phyloP scores from a whole-genome alignment of 1,140 invertebrate species.

The Oppia nitens region DNA sequence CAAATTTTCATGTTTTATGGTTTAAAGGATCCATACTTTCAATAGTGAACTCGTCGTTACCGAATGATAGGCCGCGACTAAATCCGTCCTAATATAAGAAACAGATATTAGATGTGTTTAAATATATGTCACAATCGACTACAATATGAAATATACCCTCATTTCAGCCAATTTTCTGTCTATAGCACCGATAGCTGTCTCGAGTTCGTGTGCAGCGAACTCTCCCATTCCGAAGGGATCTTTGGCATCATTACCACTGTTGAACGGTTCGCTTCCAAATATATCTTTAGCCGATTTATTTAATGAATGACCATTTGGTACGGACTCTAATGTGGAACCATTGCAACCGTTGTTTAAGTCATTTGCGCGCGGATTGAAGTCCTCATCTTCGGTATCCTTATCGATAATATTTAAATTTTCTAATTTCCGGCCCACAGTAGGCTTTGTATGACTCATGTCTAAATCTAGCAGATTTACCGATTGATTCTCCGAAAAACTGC shows the following conservation, averaged over 20 bases:
- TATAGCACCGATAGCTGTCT: conserved; percentile 20
- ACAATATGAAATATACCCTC: conserved; percentile 18
- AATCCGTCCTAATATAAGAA: conserved; percentile 50
- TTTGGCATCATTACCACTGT: conserved; percentile 25
- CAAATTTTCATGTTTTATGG: conserved; percentile 19
- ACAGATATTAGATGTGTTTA: not conserved
- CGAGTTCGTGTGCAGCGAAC: conserved; percentile 19
- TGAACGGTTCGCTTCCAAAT: conserved; percentile 48
- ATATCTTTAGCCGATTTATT: conserved; percentile 31
- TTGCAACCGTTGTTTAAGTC: conserved; percentile 31
- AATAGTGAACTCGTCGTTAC: conserved; percentile 66
- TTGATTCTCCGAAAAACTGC: conserved; percentile 19
- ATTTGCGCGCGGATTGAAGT: conserved; percentile 56
- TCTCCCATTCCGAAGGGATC: conserved; percentile 56
- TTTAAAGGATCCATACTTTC: conserved; percentile 60
- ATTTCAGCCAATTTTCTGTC: conserved; percentile 22
- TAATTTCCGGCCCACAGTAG: conserved; percentile 53
- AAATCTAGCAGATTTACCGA: conserved; percentile 18
- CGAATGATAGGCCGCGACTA: conserved; percentile 54
- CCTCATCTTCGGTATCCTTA: conserved; percentile 49
- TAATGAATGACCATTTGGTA: not conserved
- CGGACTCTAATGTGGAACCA: not conserved
- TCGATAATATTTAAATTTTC: conserved; percentile 66
- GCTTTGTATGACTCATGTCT: conserved; percentile 21
- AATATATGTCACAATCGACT: not conserved